phyloP scores from a whole-genome alignment of 2,797 vertebrate genomes.

The Sebastes flavidus region DNA sequence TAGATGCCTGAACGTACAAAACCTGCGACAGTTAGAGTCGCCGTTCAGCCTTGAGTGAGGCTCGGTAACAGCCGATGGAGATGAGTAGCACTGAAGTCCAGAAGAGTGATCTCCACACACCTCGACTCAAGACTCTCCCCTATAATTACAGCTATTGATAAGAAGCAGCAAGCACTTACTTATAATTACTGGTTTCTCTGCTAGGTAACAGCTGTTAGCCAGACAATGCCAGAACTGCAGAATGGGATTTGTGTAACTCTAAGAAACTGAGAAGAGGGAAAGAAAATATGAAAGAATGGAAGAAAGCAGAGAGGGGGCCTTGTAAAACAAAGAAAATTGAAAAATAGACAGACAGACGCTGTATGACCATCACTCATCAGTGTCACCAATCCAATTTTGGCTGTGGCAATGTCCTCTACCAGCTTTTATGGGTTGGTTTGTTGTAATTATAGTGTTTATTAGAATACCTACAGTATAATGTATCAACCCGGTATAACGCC shows the following conservation, averaged over 20 bases:
- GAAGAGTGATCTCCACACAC: constrained; percentile 57
- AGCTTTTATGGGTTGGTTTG: not conserved
- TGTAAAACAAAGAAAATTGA: not conserved
- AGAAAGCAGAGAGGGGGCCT: not conserved
- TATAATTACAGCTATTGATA: constrained; percentile 79
- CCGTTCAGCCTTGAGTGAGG: not conserved
- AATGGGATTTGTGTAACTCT: constrained; percentile 32
- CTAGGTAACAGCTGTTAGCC: constrained; percentile 73
- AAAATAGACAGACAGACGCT: not conserved
- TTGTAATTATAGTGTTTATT: not conserved
- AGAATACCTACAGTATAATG: not conserved
- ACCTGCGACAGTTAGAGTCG: not conserved
- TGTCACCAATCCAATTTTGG: not conserved
- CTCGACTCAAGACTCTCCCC: constrained; percentile 36
- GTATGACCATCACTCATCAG: not conserved
- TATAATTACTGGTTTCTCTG: constrained; percentile 74
- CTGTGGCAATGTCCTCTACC: not conserved
- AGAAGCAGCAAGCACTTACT: constrained; percentile 73
- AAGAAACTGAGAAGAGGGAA: constrained; percentile 1
- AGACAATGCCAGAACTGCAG: constrained; percentile 44
- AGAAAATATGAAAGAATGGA: not conserved
- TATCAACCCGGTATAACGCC: not conserved
- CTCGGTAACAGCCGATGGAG: not conserved
- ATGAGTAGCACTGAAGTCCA: constrained; percentile 33
- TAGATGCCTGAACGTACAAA: constrained; percentile 1